These are phyloP conservation scores for Tipula lateralis DNA, from an alignment of 2,888 invertebrate species.

Conservation along the genomic window DNA sequence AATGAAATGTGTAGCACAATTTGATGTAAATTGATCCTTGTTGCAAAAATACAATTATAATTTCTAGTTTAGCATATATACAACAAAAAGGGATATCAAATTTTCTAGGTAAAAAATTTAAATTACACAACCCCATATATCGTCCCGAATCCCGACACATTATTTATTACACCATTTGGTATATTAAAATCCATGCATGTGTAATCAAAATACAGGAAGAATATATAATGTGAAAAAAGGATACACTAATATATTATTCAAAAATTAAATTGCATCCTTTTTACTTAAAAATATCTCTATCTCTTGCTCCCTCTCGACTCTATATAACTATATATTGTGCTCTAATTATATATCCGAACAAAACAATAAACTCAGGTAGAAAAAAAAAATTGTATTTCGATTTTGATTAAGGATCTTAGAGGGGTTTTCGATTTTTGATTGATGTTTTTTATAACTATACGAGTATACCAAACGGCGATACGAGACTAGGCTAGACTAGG, in stretches of 20 bases:
- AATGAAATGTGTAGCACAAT: not conserved
- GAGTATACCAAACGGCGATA: too few relatives aligned
- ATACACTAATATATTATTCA: constrained; percentile 24
- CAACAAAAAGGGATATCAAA: constrained; percentile 3
- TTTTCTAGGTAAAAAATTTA: not conserved
- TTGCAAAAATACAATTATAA: constrained; percentile 19
- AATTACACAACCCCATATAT: constrained; percentile 2
- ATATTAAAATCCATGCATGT: not conserved
- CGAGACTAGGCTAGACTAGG: too few relatives aligned
- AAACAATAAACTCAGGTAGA: not conserved
- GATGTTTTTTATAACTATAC: not conserved
- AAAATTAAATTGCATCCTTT: constrained; percentile 6
- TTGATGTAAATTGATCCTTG: not conserved
- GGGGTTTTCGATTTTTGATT: constrained; percentile 6
- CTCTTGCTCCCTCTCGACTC: not conserved
- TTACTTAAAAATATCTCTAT: not conserved
- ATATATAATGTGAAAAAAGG: not conserved
- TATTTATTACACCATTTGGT: constrained; percentile 11
- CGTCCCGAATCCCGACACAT: not conserved
- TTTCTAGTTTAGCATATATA: not conserved
- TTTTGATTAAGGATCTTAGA: not conserved
- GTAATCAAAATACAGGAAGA: constrained; percentile 24
- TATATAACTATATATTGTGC: too few relatives aligned
- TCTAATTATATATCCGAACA: constrained; percentile 12
- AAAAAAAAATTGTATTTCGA: not conserved